Percentiles rank a stretch among this genome's conserved stretches.
phyloP scores from a whole-genome alignment of 2,113 vertebrate genomes.

The Sylvietta virens region DNA sequence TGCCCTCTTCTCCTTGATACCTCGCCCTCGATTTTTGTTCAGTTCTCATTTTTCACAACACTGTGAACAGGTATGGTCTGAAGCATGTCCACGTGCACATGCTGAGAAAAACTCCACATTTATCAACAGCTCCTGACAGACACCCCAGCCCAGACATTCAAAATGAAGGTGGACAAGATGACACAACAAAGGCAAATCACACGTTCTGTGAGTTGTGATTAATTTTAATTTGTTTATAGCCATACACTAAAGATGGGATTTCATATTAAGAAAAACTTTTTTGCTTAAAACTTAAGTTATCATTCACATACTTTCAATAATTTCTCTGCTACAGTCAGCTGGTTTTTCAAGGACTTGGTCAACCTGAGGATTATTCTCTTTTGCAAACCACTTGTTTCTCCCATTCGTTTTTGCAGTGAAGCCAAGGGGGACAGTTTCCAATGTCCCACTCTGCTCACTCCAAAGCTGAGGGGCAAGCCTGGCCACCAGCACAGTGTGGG shows the following conservation, averaged over 20 bases:
- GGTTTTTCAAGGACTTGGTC: conserved; percentile 23
- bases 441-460: not conserved
- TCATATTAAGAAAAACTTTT: conserved; percentile 21
- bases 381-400: not conserved
- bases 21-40: rapidly evolving
- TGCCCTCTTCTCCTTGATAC: not conserved
- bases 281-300: conserved; percentile 14
- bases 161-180: conserved; percentile 4
- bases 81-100: rapidly evolving
- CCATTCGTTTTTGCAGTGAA: not conserved
- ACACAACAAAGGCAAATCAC: conserved; percentile 52
- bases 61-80: not conserved
- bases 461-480: not conserved
- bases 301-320: conserved; percentile 25
- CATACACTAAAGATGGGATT: conserved; percentile 64
- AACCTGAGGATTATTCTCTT: not conserved
- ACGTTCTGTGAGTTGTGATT: conserved; percentile 52
- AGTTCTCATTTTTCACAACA: not conserved
- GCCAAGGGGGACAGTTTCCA: not conserved
- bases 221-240: conserved; percentile 70
- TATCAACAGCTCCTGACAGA: not conserved
- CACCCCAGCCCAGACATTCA: not conserved
- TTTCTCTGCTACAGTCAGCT: not conserved
- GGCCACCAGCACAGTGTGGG: not conserved
- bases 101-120: not conserved